Base-by-base conservation (phyloP, 2,888 invertebrate species). In the Linyphia triangularis region DNA sequence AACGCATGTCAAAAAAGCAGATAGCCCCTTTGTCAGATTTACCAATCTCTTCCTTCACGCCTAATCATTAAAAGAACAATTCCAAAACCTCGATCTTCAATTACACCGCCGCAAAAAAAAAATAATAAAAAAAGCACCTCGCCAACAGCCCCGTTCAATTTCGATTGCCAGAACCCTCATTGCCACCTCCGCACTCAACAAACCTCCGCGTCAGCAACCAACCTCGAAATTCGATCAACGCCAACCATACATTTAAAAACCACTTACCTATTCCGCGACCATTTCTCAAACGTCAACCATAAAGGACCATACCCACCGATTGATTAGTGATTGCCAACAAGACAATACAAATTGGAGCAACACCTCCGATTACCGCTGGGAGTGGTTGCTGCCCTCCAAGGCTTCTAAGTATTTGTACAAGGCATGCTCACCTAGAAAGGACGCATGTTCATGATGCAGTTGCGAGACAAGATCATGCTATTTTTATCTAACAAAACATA, bases 261-360 rank as follows among this genome's bases (percentile, higher is more conserved):
- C 70, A 70, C 40, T 72, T 83, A 73, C 28, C 37, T 33, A 85
- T 85, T 77, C 63, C 63, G 65, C 26, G 37, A 57, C 83, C 33
- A 67, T 69, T 77, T 77, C 84, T 75, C 69, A 72, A 28, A 67
- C 78, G 65, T 79, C 78, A 77, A 70, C 43, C 30, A 40, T 13
- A n/a, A n/a, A 16, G 77, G 28, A 13, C 33, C 51, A 73, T 19
- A 13, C 37, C n/a, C 33, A 19, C 67, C 83, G 37, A 83, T 83
- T 83, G 83, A 83, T 84, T 77, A 77, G 75, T 67, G 9, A 75
- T 65, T 51, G 82, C 30, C 57, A 10, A 51, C 30, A 63, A 16
- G 63, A 83, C 84, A 75, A 77, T 77, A 85, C 75, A 85, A 85
- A 85, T 85, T 85, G 77, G 59, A 51, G 73, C 61, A 82, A 65